Evolutionary conservation across 2,888 invertebrate species (phyloP), one percentile per base, ranked within the genome.

Genomic region (Eupithecia pulchellata): DNA sequence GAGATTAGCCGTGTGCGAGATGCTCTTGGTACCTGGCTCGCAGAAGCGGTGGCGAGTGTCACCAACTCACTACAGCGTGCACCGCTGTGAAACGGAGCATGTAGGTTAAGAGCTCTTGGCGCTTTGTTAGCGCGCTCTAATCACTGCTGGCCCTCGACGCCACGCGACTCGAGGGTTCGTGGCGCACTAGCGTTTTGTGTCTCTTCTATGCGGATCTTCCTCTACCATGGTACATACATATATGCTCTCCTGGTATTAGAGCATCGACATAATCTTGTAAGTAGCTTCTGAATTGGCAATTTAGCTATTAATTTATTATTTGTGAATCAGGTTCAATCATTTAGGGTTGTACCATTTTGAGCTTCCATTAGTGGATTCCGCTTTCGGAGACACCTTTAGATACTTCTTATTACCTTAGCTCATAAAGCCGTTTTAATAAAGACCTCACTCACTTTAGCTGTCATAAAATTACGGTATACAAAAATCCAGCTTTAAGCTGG

Each of bases 51-150:
- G 64, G 73, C 68, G 84, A 90, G 91, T 89, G 91, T 89, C 88
- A 85, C 86, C 83, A 84, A 85, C 84, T 89, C 87, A 85, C 86
- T 83, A 84, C 85, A 84, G 85, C 61, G 32, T 61, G 61, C 83
- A 85, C 82, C 85, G 88, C 88, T 89, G 90, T 89, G 93, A 91
- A 92, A 91, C 93, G 91, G 91, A 92, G 92, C 91, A 93, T 94
- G 88, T 94, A 91, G 93, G 93, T 94, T 93, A 93, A 94, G 93
- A 77, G 91, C 86, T 82, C 93, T 93, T 75, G 71, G 85, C 88
- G 89, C 93, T 94, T 94, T 93, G 93, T 93, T 93, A 94, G 93
- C 91, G 91, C 88, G 92, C 93, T 90, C 92, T 94, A 93, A 94
- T 94, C 93, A 94, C 92, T 91, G 89, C 87, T 90, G 87, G 88